Base-by-base conservation (phyloP, 2,888 invertebrate genomes). In the Trichacis sp. region DNA sequence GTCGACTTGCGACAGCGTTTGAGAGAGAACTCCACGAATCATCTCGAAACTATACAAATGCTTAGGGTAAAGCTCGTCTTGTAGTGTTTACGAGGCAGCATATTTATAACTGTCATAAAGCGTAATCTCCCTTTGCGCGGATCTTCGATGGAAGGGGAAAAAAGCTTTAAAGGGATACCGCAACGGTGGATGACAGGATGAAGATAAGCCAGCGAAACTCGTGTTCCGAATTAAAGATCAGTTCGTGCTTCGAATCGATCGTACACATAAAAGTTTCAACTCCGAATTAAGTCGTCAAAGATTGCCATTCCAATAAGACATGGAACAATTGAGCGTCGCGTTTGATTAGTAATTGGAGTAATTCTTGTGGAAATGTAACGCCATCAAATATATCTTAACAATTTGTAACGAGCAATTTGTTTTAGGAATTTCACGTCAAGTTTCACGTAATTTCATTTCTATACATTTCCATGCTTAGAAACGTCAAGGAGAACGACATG, bases 211-310 rank as follows among this genome's bases (percentile, higher is more conserved):
- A 3, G 49, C 18, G 30, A 50, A 50, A 15, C 49, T 42, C 51
- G 51, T 51, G 51, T 51, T 42, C 42, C 29, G 36, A 40, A 51
- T 51, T 51, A 51, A 42, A 36, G 40, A 51, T 42, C 51, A 51
- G 40, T 42, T 51, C 51, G 51, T 51, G 51, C 42, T 19, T 51
- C 19, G 42, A 51, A 51, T 51, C 51, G 51, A 51, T 51, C 36
- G 20, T 11, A 3, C 24, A 24, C 24, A 29, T 30, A 33, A 50
- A 50, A 50, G 19, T 50, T 50, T 50, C 11, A 38, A 51, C 19
- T 19, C 17, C 14, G 20, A 42, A 51, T 51, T 51, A 42, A 42
- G 51, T 12, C 11, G 40, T 51, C 51, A 42, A 51, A 51, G 20
- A 14, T 19, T 19, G 49, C 15, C 42, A 19, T 17, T 43, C 9